Base-by-base conservation (phyloP, 1,140 invertebrate genomes). In the Pachypeltis micranthus region DNA sequence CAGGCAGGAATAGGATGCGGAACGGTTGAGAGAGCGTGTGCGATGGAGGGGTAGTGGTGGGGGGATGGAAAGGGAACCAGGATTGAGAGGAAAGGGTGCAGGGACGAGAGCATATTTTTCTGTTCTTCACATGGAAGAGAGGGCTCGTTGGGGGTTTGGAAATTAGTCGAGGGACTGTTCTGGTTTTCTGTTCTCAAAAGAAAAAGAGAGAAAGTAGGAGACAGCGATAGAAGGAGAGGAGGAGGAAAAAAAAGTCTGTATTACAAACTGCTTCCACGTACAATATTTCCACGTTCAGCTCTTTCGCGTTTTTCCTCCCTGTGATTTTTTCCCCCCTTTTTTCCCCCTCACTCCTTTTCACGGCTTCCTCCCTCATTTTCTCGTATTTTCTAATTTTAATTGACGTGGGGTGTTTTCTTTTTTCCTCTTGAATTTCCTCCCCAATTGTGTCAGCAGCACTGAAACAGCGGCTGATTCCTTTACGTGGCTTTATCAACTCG, bases 201-300 rank as follows among this genome's bases (percentile, higher is more conserved):
- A n/a, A n/a, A 39, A 39, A 39, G n/a, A 39, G n/a, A 21, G 47
- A 51, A 51, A 51, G 19, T 10, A 51, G 12, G 10, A 14, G 47
- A n/a, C n/a, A n/a, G n/a, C n/a, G n/a, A n/a, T n/a, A n/a, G n/a
- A n/a, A n/a, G 47, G 47, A 51, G 23, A 51, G 19, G 4, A 51
- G 12, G 10, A 14, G 47, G 21, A 4, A 21, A 51, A n/a, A 7
- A 10, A 7, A 51, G 47, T 14, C 47, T 51, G 23, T 51, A 51
- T 51, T 51, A 51, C 47, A 51, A 51, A 51, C 47, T 16, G 47
- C 47, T 51, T 51, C 47, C 19, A 7, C 19, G 47, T 51, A 51
- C 47, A 51, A 51, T 51, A 51, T 51, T 51, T 51, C 47, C 19
- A 21, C 47, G 4, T 21, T 51, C 47, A 51, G 21, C 47, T 21